phyloP scores from a whole-genome alignment of 2,888 invertebrate genomes.

The Thereva unica region DNA sequence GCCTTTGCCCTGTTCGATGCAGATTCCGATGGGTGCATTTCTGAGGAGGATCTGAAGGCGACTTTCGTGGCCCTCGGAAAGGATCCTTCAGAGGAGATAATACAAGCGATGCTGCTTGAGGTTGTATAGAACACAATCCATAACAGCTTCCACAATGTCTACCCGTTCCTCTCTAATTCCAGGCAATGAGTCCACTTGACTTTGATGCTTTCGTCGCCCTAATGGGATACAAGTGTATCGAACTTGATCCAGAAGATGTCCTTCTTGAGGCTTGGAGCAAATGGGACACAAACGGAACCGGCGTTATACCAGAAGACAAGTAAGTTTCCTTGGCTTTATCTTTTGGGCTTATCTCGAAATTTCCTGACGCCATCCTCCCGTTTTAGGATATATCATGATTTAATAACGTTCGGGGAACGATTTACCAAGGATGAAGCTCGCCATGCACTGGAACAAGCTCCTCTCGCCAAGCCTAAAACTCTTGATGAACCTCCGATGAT shows the following conservation, averaged over 20 bases:
- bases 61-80: slow-evolving; percentile 67
- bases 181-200: slow-evolving; percentile 63
- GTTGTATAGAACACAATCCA: slow-evolving; percentile 51
- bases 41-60: slow-evolving; percentile 66
- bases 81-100: slow-evolving; percentile 62
- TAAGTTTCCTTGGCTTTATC: slow-evolving; percentile 46
- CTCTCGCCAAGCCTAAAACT: slow-evolving; percentile 61
- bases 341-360: background rate
- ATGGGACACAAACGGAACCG: slow-evolving; percentile 67
- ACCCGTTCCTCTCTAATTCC: slow-evolving; percentile 21
- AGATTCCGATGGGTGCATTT: slow-evolving; percentile 69
- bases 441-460: slow-evolving; percentile 67
- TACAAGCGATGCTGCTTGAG: slow-evolving; percentile 67
- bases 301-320: slow-evolving; percentile 67
- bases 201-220: slow-evolving; percentile 68
- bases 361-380: slow-evolving; percentile 10
- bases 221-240: slow-evolving; percentile 65
- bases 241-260: slow-evolving; percentile 68
- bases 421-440: slow-evolving; percentile 67
- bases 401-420: slow-evolving; percentile 69
- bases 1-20: slow-evolving; percentile 69
- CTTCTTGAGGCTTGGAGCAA: slow-evolving; percentile 66
- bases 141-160: slow-evolving; percentile 2
- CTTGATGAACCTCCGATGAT: slow-evolving; percentile 63
- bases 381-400: slow-evolving; percentile 66